phyloP scores from a whole-genome alignment of 2,113 vertebrate genomes.

The Urocitellus parryii region DNA sequence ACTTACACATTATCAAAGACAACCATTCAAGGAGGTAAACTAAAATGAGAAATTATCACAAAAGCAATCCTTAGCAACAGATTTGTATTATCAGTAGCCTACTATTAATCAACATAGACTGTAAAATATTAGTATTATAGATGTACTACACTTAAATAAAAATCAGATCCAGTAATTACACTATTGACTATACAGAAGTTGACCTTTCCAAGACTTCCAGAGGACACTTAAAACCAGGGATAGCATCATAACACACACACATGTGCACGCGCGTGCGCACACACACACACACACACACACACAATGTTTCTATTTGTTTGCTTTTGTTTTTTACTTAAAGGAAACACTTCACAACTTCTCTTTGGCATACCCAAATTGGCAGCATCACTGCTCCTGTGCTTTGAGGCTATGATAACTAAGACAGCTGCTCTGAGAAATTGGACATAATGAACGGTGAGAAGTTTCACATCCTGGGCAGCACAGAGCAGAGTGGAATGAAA shows the following conservation, averaged over 20 bases:
- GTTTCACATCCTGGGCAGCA: background rate
- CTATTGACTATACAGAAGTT: background rate
- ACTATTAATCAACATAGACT: background rate
- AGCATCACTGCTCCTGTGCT: too few species aligned
- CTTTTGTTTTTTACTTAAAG: too few species aligned
- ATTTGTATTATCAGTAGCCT: background rate
- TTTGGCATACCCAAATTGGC: background rate
- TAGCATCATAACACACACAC: too few species aligned
- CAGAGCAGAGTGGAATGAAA: background rate
- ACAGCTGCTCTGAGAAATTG: too few species aligned
- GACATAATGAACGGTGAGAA: too few species aligned
- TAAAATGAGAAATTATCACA: background rate
- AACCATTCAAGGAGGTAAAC: background rate
- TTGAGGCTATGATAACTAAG: too few species aligned
- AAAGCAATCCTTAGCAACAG: background rate
- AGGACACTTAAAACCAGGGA: too few species aligned
- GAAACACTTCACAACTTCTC: background rate
- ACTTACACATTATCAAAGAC: background rate
- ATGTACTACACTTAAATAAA: background rate
- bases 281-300: too few species aligned
- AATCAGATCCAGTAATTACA: background rate
- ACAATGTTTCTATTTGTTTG: too few species aligned
- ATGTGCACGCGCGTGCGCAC: too few species aligned
- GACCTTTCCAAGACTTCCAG: too few species aligned
- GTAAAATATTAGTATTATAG: background rate